Base-by-base conservation (phyloP, 1,140 invertebrate genomes). In the Carposina sasakii region DNA sequence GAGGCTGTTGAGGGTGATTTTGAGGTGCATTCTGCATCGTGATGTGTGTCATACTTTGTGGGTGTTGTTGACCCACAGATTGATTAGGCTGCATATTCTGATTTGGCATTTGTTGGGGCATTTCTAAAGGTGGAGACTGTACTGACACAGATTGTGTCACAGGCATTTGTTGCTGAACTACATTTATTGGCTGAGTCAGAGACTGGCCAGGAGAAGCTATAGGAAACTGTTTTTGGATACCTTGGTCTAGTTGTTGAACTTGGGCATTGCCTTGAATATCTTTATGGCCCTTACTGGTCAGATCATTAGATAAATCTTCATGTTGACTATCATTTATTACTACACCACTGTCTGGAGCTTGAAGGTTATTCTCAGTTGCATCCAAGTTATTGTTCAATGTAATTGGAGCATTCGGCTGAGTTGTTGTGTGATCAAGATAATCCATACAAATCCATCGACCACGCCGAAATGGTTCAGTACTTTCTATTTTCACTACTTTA, bases 401-500 rank as follows among this genome's bases (percentile, higher is more conserved):
- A 9, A 84, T 81, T 8, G 84, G 74, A 47, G 82, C 71, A 69
- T 76, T 84, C 34, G 75, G 79, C 56, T 90, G 90, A 31, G 89
- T 87, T 43, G 88, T 89, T 45, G 92, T 91, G 71, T 96, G 93
- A 86, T 98, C 96, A 66, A 96, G 87, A 85, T 96, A 98, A 82
- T 98, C 96, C 91, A 96, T 95, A 84, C 96, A 98, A 62, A 92
- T 92, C 97, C 97, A 98, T 66, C 96, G 86, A 19, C 97, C 97
- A 30, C 96, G 89, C 60, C 93, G 93, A 68, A 98, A 97, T 3
- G 96, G 96, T 79, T 98, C 96, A 17, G 94, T 94, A 72, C 94
- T 97, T 79, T 96, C 95, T 52, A 98, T 96, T 88, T 98, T 98
- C 17, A 98, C 96, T 59, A 98, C 96, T 88, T 96, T 96, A 81